Evolutionary conservation across 1,140 invertebrate genomes (phyloP).

Genomic region (Meloidogyne floridensis): DNA sequence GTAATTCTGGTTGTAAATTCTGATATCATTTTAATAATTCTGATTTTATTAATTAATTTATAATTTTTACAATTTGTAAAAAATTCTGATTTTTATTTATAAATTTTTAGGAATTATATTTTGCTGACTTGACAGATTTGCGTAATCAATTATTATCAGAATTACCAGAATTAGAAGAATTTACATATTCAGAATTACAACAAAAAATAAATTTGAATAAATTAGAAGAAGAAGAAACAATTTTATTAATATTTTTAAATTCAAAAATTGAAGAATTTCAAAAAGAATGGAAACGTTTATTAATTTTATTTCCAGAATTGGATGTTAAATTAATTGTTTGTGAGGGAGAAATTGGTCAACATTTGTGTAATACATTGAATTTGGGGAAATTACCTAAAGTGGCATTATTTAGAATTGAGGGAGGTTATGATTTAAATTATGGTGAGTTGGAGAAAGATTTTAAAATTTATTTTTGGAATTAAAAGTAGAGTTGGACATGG

Average conservation of each 20-base stretch:
- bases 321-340: conserved; percentile 13
- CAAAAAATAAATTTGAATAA: background rate
- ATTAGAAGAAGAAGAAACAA: background rate
- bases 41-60: too few species aligned
- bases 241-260: conserved; percentile 13
- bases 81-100: background rate
- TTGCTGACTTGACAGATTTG: conserved; percentile 22
- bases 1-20: background rate
- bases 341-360: conserved; percentile 37
- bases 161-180: conserved; percentile 9
- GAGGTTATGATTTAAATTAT: conserved; percentile 76
- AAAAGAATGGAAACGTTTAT: conserved; percentile 24
- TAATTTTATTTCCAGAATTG: conserved; percentile 16
- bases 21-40: background rate
- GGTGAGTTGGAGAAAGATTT: too few species aligned
- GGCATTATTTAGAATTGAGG: conserved; percentile 75
- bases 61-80: background rate
- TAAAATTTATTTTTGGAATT: too few species aligned
- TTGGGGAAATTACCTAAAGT: conserved; percentile 74
- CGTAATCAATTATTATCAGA: conserved; percentile 3
- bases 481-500: too few species aligned
- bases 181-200: background rate
- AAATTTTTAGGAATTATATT: conserved; percentile 17
- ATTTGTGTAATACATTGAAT: conserved; percentile 70
- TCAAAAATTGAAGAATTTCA: conserved; percentile 3